Evolutionary conservation across 2,797 vertebrate species (phyloP), one percentile per base, ranked within the genome.

Genomic region (Hemitrygon akajei): DNA sequence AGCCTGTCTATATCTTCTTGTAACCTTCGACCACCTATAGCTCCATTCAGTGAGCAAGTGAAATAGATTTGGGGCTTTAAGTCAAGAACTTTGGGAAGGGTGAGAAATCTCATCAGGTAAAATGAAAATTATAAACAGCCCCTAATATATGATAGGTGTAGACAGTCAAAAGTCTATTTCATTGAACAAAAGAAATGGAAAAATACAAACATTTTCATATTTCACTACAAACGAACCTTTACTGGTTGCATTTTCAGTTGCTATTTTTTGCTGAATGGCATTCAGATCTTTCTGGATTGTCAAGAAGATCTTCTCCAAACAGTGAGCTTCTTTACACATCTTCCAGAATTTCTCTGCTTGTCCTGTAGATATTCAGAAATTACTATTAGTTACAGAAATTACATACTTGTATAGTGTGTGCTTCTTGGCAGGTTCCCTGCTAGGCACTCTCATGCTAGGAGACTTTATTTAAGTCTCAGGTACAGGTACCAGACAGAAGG

Each of bases 311-410:
- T 93, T 93, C 94, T 95, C 73, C 0, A 96, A 96, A 76, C 96
- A 97, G 3, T 96, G 95, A 0, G 96, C 95, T 3, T 94, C n/a
- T 75, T 96, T 97, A 94, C 96, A 97, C 91, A 93, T 95, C 91
- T 93, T 95, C 97, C 97, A 97, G 95, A 97, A 97, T 63, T 27
- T 37, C 80, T 79, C 3, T 0, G 96, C 77, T 18, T 1, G 30
- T 30, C 76, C 93, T 91, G 63, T 34, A 20, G n/a, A 60, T 89
- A 60, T 34, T 66, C 86, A 66, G 37, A 89, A n/a, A 89, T 11
- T 30, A n/a, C 69, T 20, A 27, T 63, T 89, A 66, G 69, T n/a
- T 69, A 37, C 16, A 69, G 60, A 69, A 69, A 89, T 37, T 22
- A 20, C 60, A 37, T 4, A 89, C 34, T 22, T 9, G 7, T 4